Evolutionary conservation across 2,888 invertebrate species (phyloP).

Genomic region (Macrosoma leucophasiata): DNA sequence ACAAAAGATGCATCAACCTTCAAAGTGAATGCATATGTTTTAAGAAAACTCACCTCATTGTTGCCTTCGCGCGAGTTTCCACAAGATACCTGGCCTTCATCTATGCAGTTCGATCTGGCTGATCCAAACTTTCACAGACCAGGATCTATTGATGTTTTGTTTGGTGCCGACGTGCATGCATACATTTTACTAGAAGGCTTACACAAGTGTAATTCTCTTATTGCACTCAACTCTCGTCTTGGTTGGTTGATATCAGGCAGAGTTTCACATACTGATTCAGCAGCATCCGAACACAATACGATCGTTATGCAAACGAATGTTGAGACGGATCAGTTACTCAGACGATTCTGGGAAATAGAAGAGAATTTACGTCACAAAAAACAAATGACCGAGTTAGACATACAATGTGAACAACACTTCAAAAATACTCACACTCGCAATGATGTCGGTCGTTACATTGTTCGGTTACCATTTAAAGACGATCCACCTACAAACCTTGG

Average conservation of each 20-base stretch:
- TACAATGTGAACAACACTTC: constrained; percentile 23
- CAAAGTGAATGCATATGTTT: constrained; percentile 20
- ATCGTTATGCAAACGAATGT: constrained; percentile 18
- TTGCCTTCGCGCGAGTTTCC: constrained; percentile 12
- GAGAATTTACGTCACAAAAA: constrained; percentile 16
- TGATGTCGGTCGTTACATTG: constrained; percentile 21
- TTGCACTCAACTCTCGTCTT: too few relatives aligned
- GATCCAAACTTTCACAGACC: constrained; percentile 22
- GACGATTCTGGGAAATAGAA: constrained; percentile 27
- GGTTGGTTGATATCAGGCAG: constrained; percentile 26
- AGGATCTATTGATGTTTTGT: constrained; percentile 21
- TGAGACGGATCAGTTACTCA: constrained; percentile 20
- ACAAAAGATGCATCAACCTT: too few relatives aligned
- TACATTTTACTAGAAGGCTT: constrained; percentile 22
- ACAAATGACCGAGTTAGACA: constrained; percentile 15
- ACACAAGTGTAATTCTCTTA: constrained; percentile 16
- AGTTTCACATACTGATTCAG: constrained; percentile 18
- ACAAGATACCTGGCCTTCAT: constrained; percentile 13
- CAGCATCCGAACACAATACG: constrained; percentile 12
- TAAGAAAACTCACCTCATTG: constrained; percentile 19
- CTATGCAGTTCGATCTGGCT: constrained; percentile 16
- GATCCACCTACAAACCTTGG: too few relatives aligned
- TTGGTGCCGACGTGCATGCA: constrained; percentile 24
- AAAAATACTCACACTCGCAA: constrained; percentile 16
- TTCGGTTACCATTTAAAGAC: constrained; percentile 22